Evolutionary conservation across 2,113 vertebrate genomes (phyloP), one percentile per base, ranked within the genome.

Genomic region (Muntiacus muntjak): DNA sequence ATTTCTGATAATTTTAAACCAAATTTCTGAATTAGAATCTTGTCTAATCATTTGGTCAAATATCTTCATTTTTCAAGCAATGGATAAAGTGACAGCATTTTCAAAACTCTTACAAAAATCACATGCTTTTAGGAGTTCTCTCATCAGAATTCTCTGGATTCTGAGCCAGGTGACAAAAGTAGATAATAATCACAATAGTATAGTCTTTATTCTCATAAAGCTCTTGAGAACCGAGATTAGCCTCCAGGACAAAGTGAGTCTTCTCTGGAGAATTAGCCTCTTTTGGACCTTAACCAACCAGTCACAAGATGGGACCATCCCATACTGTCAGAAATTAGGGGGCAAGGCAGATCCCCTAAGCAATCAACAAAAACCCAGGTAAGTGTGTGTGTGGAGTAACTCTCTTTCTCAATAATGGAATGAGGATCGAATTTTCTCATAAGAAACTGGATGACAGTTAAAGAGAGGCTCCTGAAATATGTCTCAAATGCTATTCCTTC

Each of bases 221-320:
- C 74, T 26, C 23, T 26, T 45, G 40, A 76, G 23, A 45, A 26
- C 40, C 0, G 0, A 0, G 3, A 45, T 45, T 76, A 76, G 40
- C 74, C 13, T 76, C 7, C 40, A 76, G 12, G 74, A 76, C 74
- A 76, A 76, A 76, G 43, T 1, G 40, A 76, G 12, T 43, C 40
- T 45, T 43, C 74, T 76, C 40, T 28, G 40, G 40, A 76, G 74
- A 76, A 76, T 76, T 4, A 28, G 6, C 74, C 40, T 40, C 12
- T 76, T 43, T 76, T 26, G 21, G 74, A 43, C 40, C 40, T 43
- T 45, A 45, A 15, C 40, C 74, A 76, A 26, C 40, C 6, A 26
- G 14, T 14, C 36, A 13, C 12, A 76, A 19, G 74, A 76, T 45
- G 40, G 40, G 74, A 45, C 23, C 40, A 7, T 8, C 14, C 40